Conservation (phyloP, 1,140 invertebrate genomes). For the Drosophila nikananu region DNA sequence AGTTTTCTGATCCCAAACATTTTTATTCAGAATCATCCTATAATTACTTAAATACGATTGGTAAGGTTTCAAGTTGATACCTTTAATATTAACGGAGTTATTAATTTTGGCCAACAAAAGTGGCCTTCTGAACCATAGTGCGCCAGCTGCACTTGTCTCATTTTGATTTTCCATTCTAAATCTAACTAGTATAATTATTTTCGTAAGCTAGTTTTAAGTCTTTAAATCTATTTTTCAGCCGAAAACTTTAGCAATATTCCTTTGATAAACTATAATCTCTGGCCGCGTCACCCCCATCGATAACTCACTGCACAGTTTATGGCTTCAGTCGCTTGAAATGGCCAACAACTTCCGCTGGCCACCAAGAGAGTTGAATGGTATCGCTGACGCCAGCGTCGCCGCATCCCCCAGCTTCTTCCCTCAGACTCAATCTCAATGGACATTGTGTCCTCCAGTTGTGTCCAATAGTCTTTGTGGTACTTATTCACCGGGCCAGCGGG, state of each 20-base stretch:
- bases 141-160: too few species aligned
- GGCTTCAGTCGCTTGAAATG: constrained; percentile 25
- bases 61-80: too few species aligned
- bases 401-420: constrained; percentile 2
- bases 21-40: too few species aligned
- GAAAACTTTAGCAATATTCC: neutral
- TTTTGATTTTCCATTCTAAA: neutral
- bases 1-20: too few species aligned
- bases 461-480: constrained; percentile 10
- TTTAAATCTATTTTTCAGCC: neutral
- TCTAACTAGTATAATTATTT: too few species aligned
- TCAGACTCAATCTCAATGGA: constrained; percentile 19
- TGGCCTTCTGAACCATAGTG: too few species aligned
- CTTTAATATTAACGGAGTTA: too few species aligned
- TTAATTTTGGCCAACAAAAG: too few species aligned
- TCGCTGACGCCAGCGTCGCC: constrained; percentile 72
- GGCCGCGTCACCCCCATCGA: constrained; percentile 16
- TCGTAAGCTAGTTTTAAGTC: too few species aligned
- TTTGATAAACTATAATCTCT: neutral
- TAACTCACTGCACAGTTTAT: constrained; percentile 36
- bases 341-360: constrained; percentile 38
- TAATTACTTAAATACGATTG: too few species aligned
- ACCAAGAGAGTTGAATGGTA: constrained; percentile 7
- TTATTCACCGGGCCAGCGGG: constrained; percentile 38
- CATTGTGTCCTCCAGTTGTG: constrained; percentile 3